Conservation (phyloP, 2,797 vertebrate species). For the Gambelia wislizenii region DNA sequence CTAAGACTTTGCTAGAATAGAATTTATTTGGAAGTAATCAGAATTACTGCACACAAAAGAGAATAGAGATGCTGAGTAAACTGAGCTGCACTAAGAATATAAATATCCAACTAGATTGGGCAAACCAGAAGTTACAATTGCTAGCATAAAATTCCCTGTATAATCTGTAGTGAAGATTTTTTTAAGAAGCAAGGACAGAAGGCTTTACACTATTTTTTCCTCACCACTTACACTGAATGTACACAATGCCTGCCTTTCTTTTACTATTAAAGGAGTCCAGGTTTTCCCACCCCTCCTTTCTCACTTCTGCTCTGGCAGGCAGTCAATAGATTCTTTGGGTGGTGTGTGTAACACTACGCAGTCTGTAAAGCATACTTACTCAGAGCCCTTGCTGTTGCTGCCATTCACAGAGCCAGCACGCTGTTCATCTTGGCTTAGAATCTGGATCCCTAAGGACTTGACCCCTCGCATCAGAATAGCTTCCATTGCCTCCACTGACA, state of each 20-base stretch:
- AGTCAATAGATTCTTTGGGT: slow-evolving; percentile 79
- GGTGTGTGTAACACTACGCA: slow-evolving; percentile 75
- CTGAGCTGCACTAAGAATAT: slow-evolving; percentile 47
- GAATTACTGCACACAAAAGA: slow-evolving; percentile 44
- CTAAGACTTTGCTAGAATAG: slow-evolving; percentile 28
- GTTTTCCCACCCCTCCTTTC: slow-evolving; percentile 66
- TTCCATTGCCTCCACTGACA: slow-evolving; percentile 91
- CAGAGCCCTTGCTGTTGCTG: slow-evolving; percentile 70
- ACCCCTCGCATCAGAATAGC: slow-evolving; percentile 85
- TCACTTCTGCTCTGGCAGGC: slow-evolving; percentile 65
- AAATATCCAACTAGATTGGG: slow-evolving; percentile 38
- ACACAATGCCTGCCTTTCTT: slow-evolving; percentile 56
- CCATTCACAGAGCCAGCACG: slow-evolving; percentile 64
- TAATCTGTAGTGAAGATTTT: slow-evolving; percentile 52
- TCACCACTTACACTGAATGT: slow-evolving; percentile 33
- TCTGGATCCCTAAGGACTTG: slow-evolving; percentile 84
- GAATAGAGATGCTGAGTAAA: slow-evolving; percentile 52
- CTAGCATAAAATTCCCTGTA: slow-evolving; percentile 50
- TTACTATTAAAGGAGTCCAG: slow-evolving; percentile 66
- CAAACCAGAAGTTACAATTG: slow-evolving; percentile 57
- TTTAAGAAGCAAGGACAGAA: not conserved
- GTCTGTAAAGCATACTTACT: slow-evolving; percentile 86
- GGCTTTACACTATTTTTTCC: slow-evolving; percentile 40
- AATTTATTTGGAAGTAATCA: slow-evolving; percentile 52
- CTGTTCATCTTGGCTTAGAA: slow-evolving; percentile 77